Conservation (phyloP, 2,113 vertebrate species). For the Cygnus buccinator region DNA sequence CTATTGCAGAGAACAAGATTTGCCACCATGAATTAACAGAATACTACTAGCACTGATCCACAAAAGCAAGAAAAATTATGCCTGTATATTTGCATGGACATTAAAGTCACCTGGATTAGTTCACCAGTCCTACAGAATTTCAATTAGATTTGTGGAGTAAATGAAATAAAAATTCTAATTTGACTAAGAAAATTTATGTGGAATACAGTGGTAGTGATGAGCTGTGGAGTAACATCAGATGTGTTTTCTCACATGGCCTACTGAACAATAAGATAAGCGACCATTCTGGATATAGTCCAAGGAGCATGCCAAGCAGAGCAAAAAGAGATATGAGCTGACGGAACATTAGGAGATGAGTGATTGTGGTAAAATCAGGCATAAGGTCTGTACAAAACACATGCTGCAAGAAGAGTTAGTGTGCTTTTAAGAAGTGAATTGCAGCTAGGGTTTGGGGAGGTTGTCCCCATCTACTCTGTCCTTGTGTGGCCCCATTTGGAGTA, state of each 20-base stretch:
- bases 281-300: conserved; percentile 8
- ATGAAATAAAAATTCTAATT: conserved; percentile 1
- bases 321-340: not conserved
- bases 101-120: not conserved
- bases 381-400: not conserved
- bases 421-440: not conserved
- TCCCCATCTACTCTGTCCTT: too few species aligned
- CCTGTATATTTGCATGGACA: not conserved
- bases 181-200: not conserved
- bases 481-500: too few species aligned
- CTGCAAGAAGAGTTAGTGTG: not conserved
- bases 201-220: not conserved
- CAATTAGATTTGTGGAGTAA: not conserved
- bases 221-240: conserved; percentile 1
- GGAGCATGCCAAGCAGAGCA: not conserved
- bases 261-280: not conserved
- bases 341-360: conserved; percentile 22
- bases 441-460: not conserved
- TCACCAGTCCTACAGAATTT: not conserved
- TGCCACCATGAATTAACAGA: not conserved
- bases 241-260: not conserved
- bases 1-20: not conserved
- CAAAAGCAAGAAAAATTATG: not conserved
- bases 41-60: not conserved
- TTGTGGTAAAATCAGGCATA: not conserved